Conservation (phyloP, 2,797 vertebrate species). For the Phyllotis vaccarum region DNA sequence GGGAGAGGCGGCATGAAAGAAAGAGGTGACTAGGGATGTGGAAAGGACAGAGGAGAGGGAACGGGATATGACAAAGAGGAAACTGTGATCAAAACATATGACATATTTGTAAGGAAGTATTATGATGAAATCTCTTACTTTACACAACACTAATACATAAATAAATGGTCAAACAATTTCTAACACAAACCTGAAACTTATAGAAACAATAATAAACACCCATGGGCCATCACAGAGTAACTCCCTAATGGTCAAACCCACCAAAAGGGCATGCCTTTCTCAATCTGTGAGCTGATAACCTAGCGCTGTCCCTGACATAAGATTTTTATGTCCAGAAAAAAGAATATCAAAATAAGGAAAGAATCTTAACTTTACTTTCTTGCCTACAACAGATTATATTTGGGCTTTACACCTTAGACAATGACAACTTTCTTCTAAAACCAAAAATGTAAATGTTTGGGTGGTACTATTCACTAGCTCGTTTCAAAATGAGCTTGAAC, state of each 20-base stretch:
- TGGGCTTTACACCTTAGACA: slow-evolving; percentile 72
- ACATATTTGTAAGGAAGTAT: neutral
- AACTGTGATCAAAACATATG: neutral
- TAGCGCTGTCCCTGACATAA: slow-evolving; percentile 5
- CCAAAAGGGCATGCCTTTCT: neutral
- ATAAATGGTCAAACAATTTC: neutral
- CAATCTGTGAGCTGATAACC: neutral
- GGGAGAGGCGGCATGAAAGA: neutral
- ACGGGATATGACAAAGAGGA: no score
- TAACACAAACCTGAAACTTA: neutral
- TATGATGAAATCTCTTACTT: neutral
- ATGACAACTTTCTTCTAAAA: slow-evolving; percentile 73
- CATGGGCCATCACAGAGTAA: neutral
- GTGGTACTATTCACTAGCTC: slow-evolving; percentile 75
- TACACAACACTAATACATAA: neutral
- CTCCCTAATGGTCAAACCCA: neutral
- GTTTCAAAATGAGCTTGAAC: slow-evolving; percentile 79
- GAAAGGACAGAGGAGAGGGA: neutral
- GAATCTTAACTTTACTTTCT: slow-evolving; percentile 58
- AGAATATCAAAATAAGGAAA: neutral
- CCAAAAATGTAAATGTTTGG: slow-evolving; percentile 72
- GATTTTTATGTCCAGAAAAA: slow-evolving; percentile 49
- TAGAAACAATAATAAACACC: neutral
- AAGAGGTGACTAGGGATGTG: neutral
- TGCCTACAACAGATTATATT: slow-evolving; percentile 71